Conservation (phyloP, 2,888 invertebrate genomes). For the Venusia cambrica region DNA sequence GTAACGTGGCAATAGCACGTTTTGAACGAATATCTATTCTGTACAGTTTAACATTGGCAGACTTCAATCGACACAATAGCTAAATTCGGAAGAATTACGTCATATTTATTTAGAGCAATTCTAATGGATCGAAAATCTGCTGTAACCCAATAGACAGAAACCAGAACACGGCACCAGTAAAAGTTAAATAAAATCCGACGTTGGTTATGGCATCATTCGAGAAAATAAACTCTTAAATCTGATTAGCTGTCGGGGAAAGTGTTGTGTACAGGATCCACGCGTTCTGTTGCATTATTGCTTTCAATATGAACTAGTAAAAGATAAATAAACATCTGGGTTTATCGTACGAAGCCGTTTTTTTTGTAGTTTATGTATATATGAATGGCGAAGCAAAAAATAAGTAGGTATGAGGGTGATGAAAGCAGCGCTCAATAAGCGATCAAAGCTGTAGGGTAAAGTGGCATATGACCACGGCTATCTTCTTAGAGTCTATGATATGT, state of each 20-base stretch:
- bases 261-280: constrained; percentile 9
- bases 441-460: too few relatives aligned
- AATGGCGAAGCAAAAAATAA: too few relatives aligned
- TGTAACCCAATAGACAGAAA: constrained; percentile 27
- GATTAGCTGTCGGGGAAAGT: constrained; percentile 12
- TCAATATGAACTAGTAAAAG: constrained; percentile 15
- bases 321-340: constrained; percentile 14
- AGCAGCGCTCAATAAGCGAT: too few relatives aligned
- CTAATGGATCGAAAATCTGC: constrained; percentile 20
- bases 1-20: too few relatives aligned
- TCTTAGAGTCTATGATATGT: too few relatives aligned
- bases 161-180: constrained; percentile 28
- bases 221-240: constrained; percentile 25
- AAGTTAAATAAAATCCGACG: constrained; percentile 28
- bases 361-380: too few relatives aligned
- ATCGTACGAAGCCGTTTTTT: too few relatives aligned
- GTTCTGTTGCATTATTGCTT: constrained; percentile 16
- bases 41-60: background rate
- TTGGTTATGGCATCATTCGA: constrained; percentile 25
- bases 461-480: too few relatives aligned
- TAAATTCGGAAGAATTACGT: constrained; percentile 35
- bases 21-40: constrained; percentile 5
- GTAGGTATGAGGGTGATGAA: too few relatives aligned
- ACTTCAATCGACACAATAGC: constrained; percentile 14
- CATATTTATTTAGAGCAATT: constrained; percentile 34